Conservation (phyloP, 2,888 invertebrate species). For the Drosophila incognita region DNA sequence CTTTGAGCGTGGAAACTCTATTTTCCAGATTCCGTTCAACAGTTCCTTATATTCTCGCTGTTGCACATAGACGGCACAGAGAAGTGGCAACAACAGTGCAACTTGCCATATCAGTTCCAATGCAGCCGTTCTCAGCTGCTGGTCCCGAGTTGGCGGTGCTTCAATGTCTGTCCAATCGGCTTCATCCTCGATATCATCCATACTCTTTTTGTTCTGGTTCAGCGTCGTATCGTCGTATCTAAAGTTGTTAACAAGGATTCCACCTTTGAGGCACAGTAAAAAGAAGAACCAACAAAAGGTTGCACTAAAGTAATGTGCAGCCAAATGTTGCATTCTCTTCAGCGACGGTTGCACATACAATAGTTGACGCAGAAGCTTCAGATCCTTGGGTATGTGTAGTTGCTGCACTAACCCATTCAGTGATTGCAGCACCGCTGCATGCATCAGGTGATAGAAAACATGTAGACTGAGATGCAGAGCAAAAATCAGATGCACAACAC, state of each 20-base stretch:
- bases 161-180: slow-evolving; percentile 37
- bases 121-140: background rate
- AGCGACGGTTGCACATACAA: slow-evolving; percentile 19
- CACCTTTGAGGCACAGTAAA: slow-evolving; percentile 20
- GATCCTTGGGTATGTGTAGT: slow-evolving; percentile 3
- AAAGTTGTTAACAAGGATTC: slow-evolving; percentile 10
- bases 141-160: background rate
- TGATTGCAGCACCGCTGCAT: slow-evolving; percentile 48
- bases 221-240: slow-evolving; percentile 28
- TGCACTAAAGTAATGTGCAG: slow-evolving; percentile 46
- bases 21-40: slow-evolving; percentile 27
- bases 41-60: slow-evolving; percentile 33
- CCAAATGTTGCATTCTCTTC: slow-evolving; percentile 30
- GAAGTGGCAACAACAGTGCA: slow-evolving; percentile 35
- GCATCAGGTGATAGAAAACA: slow-evolving; percentile 43
- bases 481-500: slow-evolving; percentile 19
- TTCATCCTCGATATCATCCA: slow-evolving; percentile 42
- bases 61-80: slow-evolving; percentile 45
- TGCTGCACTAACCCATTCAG: slow-evolving; percentile 11
- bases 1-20: slow-evolving; percentile 1
- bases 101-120: slow-evolving; percentile 38
- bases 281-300: slow-evolving; percentile 18
- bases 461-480: slow-evolving; percentile 29
- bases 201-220: slow-evolving; percentile 9
- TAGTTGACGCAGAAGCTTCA: slow-evolving; percentile 23